Evolutionary conservation across 2,888 invertebrate species (phyloP).

Genomic region (Paralinhomoeus sp.): DNA sequence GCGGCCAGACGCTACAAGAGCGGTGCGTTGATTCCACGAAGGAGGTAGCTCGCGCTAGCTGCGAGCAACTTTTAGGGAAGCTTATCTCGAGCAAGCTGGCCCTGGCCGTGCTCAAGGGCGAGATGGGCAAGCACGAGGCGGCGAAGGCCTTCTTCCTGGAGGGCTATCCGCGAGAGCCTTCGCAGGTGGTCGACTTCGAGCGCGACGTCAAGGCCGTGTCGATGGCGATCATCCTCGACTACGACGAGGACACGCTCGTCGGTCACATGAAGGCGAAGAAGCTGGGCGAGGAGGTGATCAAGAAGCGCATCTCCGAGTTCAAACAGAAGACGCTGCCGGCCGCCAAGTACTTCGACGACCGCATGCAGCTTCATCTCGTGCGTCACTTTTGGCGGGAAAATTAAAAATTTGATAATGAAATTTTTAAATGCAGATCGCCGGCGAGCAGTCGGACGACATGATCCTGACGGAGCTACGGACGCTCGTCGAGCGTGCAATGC

Average conservation of each 20-base stretch:
- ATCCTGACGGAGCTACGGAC: slow-evolving; percentile 19
- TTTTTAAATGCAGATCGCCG: slow-evolving; percentile 15
- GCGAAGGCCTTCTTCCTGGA: slow-evolving; percentile 20
- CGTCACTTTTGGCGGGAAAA: no score
- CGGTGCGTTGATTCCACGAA: no score
- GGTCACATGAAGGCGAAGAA: slow-evolving; percentile 20
- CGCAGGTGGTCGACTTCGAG: slow-evolving; percentile 24
- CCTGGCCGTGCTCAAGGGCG: slow-evolving; percentile 20
- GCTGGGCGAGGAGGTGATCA: slow-evolving; percentile 15
- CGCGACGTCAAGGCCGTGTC: slow-evolving; percentile 13
- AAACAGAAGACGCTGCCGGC: slow-evolving; percentile 24
- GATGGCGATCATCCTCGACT: slow-evolving; percentile 24
- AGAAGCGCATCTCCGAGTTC: slow-evolving; percentile 16
- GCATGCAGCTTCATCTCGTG: slow-evolving; percentile 21
- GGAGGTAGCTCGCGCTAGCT: no score
- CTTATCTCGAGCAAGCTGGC: slow-evolving; percentile 22
- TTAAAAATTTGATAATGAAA: no score
- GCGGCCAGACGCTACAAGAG: slow-evolving; percentile 11
- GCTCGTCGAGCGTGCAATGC: slow-evolving; percentile 14
- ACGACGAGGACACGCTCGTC: slow-evolving; percentile 21
- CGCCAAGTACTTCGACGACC: slow-evolving; percentile 25
- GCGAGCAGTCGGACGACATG: slow-evolving; percentile 19
- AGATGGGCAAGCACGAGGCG: slow-evolving; percentile 17
- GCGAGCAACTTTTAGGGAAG: slow-evolving; percentile 12
- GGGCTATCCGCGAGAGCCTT: slow-evolving; percentile 20